phyloP scores from a whole-genome alignment of 2,113 vertebrate genomes.

The Falco punctatus region DNA sequence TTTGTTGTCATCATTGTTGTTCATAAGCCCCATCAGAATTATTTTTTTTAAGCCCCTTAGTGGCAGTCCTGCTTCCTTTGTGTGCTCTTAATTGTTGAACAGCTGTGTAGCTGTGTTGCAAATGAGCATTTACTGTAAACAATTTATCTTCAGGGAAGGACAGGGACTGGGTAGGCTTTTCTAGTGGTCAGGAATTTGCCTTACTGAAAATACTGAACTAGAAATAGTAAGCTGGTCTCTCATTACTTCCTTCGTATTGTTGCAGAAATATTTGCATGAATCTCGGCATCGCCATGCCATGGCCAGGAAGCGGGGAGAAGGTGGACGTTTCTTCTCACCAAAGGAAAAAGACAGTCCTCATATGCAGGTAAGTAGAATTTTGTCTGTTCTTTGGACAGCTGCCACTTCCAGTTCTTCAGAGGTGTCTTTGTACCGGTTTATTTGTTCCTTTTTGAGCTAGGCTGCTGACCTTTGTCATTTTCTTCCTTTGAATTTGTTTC shows the following conservation, averaged over 20 bases:
- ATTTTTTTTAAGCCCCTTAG: not conserved
- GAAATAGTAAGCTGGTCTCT: not conserved
- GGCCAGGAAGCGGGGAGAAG: constrained; percentile 95
- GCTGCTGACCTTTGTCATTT: not conserved
- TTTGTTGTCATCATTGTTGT: not conserved
- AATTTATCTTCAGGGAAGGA: not conserved
- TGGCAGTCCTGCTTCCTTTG: not conserved
- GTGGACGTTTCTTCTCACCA: constrained; percentile 95
- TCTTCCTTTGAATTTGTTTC: not conserved
- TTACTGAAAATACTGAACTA: rapidly evolving
- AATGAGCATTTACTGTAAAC: not conserved
- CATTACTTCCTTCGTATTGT: not conserved
- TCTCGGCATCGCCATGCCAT: constrained; percentile 96
- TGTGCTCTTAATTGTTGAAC: not conserved
- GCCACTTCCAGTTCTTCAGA: not conserved
- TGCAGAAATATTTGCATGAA: constrained; percentile 97
- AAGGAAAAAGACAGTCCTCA: constrained; percentile 93
- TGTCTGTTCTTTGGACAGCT: not conserved
- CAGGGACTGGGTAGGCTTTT: not conserved
- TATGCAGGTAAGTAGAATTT: constrained; percentile 79
- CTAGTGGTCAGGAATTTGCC: not conserved
- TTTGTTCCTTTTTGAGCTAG: not conserved
- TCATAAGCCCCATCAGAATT: not conserved
- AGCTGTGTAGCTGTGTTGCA: not conserved
- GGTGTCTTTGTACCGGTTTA: not conserved